phyloP scores from a whole-genome alignment of 2,113 vertebrate species.

The Rhagologus leucostigma region DNA sequence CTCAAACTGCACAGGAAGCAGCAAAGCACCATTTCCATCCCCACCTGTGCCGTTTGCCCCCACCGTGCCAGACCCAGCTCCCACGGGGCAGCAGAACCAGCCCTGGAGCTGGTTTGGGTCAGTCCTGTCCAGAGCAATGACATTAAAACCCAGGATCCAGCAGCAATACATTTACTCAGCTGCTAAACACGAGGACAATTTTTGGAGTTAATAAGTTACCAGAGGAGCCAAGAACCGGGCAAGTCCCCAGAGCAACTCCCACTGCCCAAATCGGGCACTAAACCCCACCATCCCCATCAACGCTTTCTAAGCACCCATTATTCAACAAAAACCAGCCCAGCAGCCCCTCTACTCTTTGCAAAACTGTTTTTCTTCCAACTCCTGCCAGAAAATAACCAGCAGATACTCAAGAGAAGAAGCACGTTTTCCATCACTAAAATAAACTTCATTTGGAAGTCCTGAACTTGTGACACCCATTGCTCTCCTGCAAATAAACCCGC shows the following conservation, averaged over 20 bases:
- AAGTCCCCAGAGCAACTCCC: neutral
- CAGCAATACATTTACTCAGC: neutral
- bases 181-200: neutral
- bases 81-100: neutral
- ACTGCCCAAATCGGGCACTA: neutral
- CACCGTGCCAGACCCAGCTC: neutral
- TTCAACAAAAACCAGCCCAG: neutral
- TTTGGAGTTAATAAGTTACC: slow-evolving; percentile 27
- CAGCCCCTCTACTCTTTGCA: neutral
- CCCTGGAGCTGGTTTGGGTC: fast-evolving
- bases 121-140: neutral
- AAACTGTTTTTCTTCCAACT: neutral
- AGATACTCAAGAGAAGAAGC: neutral
- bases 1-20: neutral
- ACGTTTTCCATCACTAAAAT: slow-evolving; percentile 6
- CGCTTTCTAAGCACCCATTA: neutral
- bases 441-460: slow-evolving; percentile 24
- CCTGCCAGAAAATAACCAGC: neutral
- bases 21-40: neutral
- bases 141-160: neutral
- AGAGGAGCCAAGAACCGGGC: neutral
- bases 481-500: slow-evolving; percentile 54
- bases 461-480: slow-evolving; percentile 1
- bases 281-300: neutral
- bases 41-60: fast-evolving